phyloP scores from a whole-genome alignment of 2,113 vertebrate genomes.

The Mola mola region DNA sequence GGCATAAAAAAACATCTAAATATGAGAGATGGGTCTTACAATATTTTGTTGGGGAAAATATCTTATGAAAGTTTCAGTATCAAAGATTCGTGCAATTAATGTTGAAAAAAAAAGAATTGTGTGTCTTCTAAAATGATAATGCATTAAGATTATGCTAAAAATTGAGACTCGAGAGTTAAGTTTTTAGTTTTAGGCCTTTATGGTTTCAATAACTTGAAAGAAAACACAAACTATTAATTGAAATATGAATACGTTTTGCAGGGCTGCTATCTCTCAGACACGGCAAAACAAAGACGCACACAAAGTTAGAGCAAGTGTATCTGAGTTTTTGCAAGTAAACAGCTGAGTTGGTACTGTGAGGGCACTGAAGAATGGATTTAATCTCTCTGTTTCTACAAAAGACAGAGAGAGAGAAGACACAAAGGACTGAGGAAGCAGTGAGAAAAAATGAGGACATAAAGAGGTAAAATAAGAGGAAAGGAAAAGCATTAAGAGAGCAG shows the following conservation, averaged over 20 bases:
- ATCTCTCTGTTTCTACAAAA: conserved; percentile 61
- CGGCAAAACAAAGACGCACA: background rate
- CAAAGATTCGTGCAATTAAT: too few species aligned
- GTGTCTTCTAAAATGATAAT: too few species aligned
- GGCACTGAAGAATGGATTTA: conserved; percentile 79
- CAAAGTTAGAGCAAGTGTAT: conserved; percentile 35
- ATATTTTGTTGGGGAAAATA: too few species aligned
- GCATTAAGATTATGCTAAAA: too few species aligned
- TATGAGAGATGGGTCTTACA: too few species aligned
- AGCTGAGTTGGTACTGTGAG: conserved; percentile 70
- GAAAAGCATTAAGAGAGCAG: conserved; percentile 7
- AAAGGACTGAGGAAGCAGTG: background rate
- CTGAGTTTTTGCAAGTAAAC: conserved; percentile 49
- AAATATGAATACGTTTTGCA: too few species aligned
- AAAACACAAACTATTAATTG: too few species aligned
- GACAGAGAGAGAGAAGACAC: conserved; percentile 16
- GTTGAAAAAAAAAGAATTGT: too few species aligned
- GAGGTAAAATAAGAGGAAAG: conserved; percentile 12
- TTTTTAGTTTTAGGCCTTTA: too few species aligned
- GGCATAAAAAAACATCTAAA: background rate
- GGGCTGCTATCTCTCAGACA: background rate
- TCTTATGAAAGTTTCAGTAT: too few species aligned
- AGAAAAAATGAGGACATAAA: background rate
- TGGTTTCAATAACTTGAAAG: too few species aligned
- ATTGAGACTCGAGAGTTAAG: too few species aligned